Conservation (phyloP, 2,797 vertebrate genomes). For the Discoglossus pictus region DNA sequence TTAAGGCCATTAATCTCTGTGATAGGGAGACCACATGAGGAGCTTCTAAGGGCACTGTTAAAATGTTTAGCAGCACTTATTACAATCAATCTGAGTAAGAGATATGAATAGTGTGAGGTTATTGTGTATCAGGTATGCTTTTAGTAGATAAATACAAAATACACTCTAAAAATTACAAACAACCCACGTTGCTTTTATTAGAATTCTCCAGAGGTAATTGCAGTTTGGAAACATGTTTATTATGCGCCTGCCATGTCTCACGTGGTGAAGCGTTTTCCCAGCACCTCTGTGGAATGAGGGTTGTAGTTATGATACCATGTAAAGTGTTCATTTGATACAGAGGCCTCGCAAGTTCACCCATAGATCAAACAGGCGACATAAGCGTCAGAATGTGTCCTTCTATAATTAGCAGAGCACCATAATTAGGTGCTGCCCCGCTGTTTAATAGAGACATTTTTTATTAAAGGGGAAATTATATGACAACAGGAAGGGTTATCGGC, state of each 20-base stretch:
- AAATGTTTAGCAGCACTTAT: constrained; percentile 1
- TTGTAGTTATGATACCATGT: not conserved
- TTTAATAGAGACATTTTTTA: not conserved
- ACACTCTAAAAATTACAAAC: not conserved
- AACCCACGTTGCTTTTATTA: not conserved
- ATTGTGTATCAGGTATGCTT: not conserved
- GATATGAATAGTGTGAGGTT: constrained; percentile 9
- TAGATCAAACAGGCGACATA: constrained; percentile 26
- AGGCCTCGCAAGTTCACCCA: constrained; percentile 7
- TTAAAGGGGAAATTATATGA: not conserved
- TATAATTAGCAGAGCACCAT: constrained; percentile 37
- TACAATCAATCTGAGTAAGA: constrained; percentile 9
- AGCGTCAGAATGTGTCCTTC: constrained; percentile 3
- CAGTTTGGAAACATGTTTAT: not conserved
- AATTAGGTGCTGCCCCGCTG: constrained; percentile 1
- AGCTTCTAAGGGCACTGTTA: not conserved
- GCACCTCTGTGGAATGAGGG: constrained; percentile 4
- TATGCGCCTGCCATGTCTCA: not conserved
- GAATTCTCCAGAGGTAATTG: not conserved
- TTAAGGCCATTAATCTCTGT: constrained; percentile 6
- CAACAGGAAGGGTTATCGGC: not conserved
- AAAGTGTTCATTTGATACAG: constrained; percentile 18
- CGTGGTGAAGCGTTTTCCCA: constrained; percentile 3
- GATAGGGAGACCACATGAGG: constrained; percentile 1
- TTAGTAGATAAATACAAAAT: constrained; percentile 2